Conservation (phyloP, 2,888 invertebrate genomes). For the Pogonocherus hispidulus region DNA sequence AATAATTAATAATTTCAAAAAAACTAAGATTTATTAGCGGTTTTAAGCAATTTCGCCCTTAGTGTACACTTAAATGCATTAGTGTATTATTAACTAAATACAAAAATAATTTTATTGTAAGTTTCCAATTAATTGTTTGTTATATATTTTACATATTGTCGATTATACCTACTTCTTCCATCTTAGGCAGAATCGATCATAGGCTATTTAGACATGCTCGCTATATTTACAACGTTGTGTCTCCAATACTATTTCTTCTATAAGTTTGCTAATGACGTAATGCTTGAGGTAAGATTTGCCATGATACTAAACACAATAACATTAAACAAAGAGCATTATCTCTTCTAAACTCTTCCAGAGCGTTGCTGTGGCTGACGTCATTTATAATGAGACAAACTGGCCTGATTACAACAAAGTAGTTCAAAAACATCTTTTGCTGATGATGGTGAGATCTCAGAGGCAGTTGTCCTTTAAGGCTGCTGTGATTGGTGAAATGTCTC, state of each 20-base stretch:
- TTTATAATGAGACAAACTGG: conserved; percentile 25
- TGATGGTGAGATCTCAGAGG: conserved; percentile 22
- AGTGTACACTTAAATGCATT: no score
- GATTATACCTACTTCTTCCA: no score
- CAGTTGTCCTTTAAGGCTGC: conserved; percentile 21
- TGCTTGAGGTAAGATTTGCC: conserved; percentile 29
- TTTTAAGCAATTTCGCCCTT: no score
- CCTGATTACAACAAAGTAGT: conserved; percentile 3
- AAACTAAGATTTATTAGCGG: no score
- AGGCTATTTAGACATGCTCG: background rate
- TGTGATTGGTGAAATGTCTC: conserved; percentile 23
- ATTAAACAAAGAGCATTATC: background rate
- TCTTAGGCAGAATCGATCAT: background rate
- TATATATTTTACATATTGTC: no score
- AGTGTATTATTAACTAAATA: no score
- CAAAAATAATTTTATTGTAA: no score
- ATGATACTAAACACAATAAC: background rate
- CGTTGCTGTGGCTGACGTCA: conserved; percentile 5
- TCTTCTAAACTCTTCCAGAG: conserved; percentile 10
- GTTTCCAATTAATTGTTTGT: no score
- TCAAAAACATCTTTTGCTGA: background rate
- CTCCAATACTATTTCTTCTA: conserved; percentile 36
- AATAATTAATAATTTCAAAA: no score
- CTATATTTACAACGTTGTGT: conserved; percentile 4
- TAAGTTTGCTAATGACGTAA: conserved; percentile 37